phyloP scores from a whole-genome alignment of 2,888 invertebrate genomes.

The Cantharis rustica region DNA sequence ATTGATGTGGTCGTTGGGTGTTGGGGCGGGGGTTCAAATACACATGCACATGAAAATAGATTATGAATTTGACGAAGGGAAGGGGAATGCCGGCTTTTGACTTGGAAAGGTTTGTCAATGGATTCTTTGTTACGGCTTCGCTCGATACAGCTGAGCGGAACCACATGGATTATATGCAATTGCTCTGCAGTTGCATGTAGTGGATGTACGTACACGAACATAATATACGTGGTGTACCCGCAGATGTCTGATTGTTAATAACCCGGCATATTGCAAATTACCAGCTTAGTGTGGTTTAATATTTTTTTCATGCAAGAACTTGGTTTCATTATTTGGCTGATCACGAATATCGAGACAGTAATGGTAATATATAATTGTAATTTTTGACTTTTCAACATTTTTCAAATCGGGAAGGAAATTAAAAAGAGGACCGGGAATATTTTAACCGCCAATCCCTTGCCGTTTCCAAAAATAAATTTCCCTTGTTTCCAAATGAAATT shows the following conservation, averaged over 20 bases:
- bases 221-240: not conserved
- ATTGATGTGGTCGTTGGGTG: not conserved
- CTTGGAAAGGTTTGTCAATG: conserved; percentile 19
- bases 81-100: not conserved
- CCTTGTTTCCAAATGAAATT: not conserved
- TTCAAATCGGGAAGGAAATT: not conserved
- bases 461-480: not conserved
- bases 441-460: not conserved
- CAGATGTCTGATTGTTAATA: conserved; percentile 15
- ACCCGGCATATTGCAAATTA: conserved; percentile 4
- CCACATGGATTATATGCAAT: conserved; percentile 14
- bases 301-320: not conserved
- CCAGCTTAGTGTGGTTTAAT: not conserved
- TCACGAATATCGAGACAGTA: not conserved
- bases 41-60: not conserved
- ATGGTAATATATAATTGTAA: not conserved
- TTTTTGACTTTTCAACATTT: not conserved
- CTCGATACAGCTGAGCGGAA: conserved; percentile 17
- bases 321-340: not conserved
- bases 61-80: not conserved
- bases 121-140: conserved; percentile 19
- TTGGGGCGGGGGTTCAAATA: not conserved
- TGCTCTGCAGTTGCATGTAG: conserved; percentile 1
- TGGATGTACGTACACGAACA: not conserved
- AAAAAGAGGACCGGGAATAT: not conserved